Evolutionary conservation across 2,888 invertebrate genomes (phyloP), one percentile per base, ranked within the genome.

Genomic region (Polymixis flavicincta): DNA sequence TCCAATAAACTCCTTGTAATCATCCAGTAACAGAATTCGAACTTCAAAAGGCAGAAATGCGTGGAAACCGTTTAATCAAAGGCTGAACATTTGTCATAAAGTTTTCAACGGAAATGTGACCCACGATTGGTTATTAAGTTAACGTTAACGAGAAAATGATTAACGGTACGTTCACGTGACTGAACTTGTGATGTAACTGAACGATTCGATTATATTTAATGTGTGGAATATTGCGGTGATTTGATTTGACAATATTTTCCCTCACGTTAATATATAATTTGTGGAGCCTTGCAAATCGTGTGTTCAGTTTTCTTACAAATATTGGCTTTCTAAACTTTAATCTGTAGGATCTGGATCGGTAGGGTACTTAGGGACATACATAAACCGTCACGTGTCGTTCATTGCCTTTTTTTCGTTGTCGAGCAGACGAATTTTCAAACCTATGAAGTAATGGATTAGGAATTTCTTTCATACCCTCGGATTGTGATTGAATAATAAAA

Each of bases 81-180:
- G 22, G 13, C 63, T 6, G 22, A 45, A 60, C 19, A 42, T 73
- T 69, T 63, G 32, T 42, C 48, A 71, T 32, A 37, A 42, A 59
- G 22, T 72, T 78, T 45, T 25, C 8, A 59, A 74, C 11, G 55
- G 60, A 64, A 74, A 71, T 64, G 13, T 81, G 8, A 48, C 50
- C 25, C 28, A 48, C 4, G 37, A 32, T 59, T 63, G 28, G 48
- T 54, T 52, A 48, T 65, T 64, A 61, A 2, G 54, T 66, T 52
- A 19, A 54, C 25, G 57, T 70, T 80, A 72, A 82, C 74, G 59
- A 74, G 71, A 84, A 70, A 72, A 72, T 80, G 59, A 82, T 76
- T 71, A 69, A 82, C 71, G 71, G 2, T 45, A 22, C 32, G 17
- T 60, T 82, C 54, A 76, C 81, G 82, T 84, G 85, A 73, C 80